Evolutionary conservation across 2,797 vertebrate genomes (phyloP), one percentile per base, ranked within the genome.

Genomic region (Tangara arthus): DNA sequence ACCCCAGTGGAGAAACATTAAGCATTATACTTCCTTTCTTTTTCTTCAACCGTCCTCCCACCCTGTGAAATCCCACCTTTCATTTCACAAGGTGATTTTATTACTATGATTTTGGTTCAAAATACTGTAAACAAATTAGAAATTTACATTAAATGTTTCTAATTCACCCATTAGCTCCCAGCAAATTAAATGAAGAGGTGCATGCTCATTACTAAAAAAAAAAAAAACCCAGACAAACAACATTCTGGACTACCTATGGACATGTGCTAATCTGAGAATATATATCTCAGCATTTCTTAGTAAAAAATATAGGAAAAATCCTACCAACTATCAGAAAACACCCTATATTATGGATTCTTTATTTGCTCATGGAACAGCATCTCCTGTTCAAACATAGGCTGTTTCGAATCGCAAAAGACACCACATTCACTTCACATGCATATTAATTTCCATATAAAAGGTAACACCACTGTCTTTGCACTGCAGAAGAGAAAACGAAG

Each of bases 21-120:
- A 88, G 34, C 73, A 93, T 68, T 56, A 90, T 6, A 77, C 27
- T 89, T 91, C 10, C 53, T 95, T 70, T 49, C 15, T 57, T 73
- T 30, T 64, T 61, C 50, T 91, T 32, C 44, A 81, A 81, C 32
- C 77, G 49, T 26, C 30, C 30, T 85, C 52, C 44, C 59, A 68
- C 19, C 41, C 23, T 82, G 57, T 60, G 70, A 97, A 89, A 78
- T 50, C 37, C 5, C 37, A 73, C 17, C 56, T 93, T 93, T 28
- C 35, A 76, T 55, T 82, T 93, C 77, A 94, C 47, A 78, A 83
- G 77, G 23, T 84, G 89, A 89, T 39, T 94, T n/a, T 60, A 50
- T 70, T 93, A 78, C 47, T 91, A 80, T 11, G 32, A 28, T 37
- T 68, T 90, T 96, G 56, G 79, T 80, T 95, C 88, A 94, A 90